Evolutionary conservation across 2,888 invertebrate genomes (phyloP), one percentile per base, ranked within the genome.

Genomic region (Thelaira solivaga): DNA sequence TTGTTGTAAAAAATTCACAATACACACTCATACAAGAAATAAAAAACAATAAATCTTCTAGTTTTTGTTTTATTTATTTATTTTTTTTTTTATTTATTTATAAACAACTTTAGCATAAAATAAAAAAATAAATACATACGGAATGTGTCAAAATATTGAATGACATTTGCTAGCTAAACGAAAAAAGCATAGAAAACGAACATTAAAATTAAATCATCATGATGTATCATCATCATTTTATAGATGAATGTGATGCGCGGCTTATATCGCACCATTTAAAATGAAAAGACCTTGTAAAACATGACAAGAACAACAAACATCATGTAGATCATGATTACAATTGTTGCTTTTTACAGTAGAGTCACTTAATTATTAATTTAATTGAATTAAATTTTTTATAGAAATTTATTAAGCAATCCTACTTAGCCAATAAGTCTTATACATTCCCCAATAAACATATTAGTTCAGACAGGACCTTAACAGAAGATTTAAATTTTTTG

Each of bases 61-160:
- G n/a, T n/a, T n/a, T n/a, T n/a, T n/a, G n/a, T n/a, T n/a, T n/a
- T n/a, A n/a, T n/a, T n/a, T n/a, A n/a, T n/a, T n/a, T n/a, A n/a
- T n/a, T n/a, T n/a, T n/a, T n/a, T n/a, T n/a, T n/a, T n/a, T n/a
- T n/a, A n/a, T n/a, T n/a, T n/a, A n/a, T n/a, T n/a, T n/a, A n/a
- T n/a, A n/a, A n/a, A n/a, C n/a, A n/a, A n/a, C n/a, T n/a, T n/a
- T n/a, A n/a, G n/a, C n/a, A n/a, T n/a, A n/a, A 47, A 57, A 16
- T 18, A 16, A 45, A 45, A 24, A 41, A 65, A 8, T 29, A n/a
- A 55, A 34, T 22, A 18, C 8, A 34, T 16, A 55, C 43, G 43
- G 67, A 77, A 77, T 55, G 49, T 68, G 62, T 77, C 72, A 77
- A 72, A 77, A 77, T 73, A 77, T 77, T 77, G 62, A 77, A 77